Conservation (phyloP, 2,888 invertebrate genomes). For the Fabriciana adippe region DNA sequence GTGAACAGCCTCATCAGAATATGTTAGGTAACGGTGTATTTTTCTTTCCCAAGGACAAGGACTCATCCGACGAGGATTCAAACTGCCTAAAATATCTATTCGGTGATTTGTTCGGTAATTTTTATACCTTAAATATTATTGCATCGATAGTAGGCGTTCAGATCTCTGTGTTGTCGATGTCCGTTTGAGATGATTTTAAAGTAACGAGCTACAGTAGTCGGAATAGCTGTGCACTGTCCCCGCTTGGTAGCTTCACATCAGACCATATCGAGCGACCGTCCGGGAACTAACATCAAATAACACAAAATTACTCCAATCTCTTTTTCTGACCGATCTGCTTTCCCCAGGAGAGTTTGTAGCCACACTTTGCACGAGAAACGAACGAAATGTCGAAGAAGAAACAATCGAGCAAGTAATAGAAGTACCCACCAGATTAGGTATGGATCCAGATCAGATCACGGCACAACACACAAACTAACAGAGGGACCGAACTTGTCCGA, state of each 20-base stretch:
- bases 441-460: slow-evolving; percentile 39
- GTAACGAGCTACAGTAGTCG: slow-evolving; percentile 53
- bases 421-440: slow-evolving; percentile 53
- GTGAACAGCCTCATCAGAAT: slow-evolving; percentile 32
- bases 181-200: slow-evolving; percentile 60
- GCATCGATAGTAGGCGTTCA: slow-evolving; percentile 61
- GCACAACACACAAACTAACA: slow-evolving; percentile 44
- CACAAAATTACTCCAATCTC: slow-evolving; percentile 38
- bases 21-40: slow-evolving; percentile 55
- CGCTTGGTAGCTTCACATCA: slow-evolving; percentile 48
- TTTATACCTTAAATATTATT: slow-evolving; percentile 46
- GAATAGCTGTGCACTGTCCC: slow-evolving; percentile 52
- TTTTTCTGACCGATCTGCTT: slow-evolving; percentile 50
- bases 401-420: slow-evolving; percentile 45
- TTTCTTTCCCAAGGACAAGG: slow-evolving; percentile 74
- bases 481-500: slow-evolving; percentile 38
- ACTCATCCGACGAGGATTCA: slow-evolving; percentile 80
- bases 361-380: slow-evolving; percentile 59
- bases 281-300: slow-evolving; percentile 32
- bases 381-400: slow-evolving; percentile 41
- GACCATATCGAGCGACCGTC: slow-evolving; percentile 40
- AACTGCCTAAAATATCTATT: slow-evolving; percentile 88
- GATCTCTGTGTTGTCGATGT: slow-evolving; percentile 74
- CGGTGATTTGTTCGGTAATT: slow-evolving; percentile 86
- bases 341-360: slow-evolving; percentile 71